Evolutionary conservation across 2,888 invertebrate species (phyloP).

Genomic region (Chymomyza amoena): DNA sequence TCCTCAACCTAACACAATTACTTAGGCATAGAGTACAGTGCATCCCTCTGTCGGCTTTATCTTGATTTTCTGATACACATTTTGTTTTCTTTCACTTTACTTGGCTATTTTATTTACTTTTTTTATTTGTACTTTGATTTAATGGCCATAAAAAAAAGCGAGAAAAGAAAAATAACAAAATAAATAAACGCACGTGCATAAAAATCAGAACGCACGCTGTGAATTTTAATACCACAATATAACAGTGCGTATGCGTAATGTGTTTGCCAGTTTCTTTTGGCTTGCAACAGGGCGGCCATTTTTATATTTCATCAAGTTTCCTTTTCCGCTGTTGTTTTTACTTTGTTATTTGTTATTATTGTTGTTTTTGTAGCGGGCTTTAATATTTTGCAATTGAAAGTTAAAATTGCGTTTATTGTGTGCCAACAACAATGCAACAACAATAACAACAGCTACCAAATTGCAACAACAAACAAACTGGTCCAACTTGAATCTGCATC

Average conservation of each 20-base stretch:
- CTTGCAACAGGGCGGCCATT: constrained; percentile 33
- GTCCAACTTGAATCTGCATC: neutral
- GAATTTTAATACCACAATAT: constrained; percentile 63
- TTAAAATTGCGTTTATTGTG: constrained; percentile 45
- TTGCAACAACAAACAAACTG: neutral
- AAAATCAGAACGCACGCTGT: constrained; percentile 56
- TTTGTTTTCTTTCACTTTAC: neutral
- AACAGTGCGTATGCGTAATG: constrained; percentile 64
- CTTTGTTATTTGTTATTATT: too few relatives aligned
- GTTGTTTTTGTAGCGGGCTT: constrained; percentile 32
- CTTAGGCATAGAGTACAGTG: too few relatives aligned
- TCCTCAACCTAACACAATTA: too few relatives aligned
- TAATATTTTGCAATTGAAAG: constrained; percentile 55
- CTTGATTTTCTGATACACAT: too few relatives aligned
- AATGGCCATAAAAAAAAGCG: constrained; percentile 55
- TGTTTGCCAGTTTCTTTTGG: constrained; percentile 19
- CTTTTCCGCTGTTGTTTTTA: constrained; percentile 18
- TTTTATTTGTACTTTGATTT: constrained; percentile 70
- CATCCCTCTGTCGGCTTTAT: too few relatives aligned
- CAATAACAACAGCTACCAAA: constrained; percentile 13
- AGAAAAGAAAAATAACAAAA: neutral
- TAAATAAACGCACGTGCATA: constrained; percentile 37
- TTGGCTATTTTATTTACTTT: constrained; percentile 47
- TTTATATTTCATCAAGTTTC: constrained; percentile 30
- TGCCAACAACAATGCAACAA: constrained; percentile 44